A percentile compares a stretch with the other conserved stretches of the same genome.
Conservation (phyloP, 2,113 vertebrate genomes). For the Neomonachus schauinslandi region DNA sequence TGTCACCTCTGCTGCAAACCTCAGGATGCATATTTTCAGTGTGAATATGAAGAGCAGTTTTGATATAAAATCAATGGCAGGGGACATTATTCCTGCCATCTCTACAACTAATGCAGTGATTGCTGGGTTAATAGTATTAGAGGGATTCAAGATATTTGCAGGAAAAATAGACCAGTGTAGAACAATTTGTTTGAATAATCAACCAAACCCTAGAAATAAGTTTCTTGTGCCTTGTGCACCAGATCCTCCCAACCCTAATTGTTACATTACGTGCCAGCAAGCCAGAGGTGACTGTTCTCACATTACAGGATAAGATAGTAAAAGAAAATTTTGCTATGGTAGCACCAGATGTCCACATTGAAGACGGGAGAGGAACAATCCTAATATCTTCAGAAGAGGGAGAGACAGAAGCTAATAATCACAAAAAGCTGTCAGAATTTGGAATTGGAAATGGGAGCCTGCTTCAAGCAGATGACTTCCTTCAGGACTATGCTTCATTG, state of each 20-base stretch:
- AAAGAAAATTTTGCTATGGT: constrained; percentile 99
- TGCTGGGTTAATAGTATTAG: constrained; percentile 96
- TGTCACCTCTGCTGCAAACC: constrained; percentile 95
- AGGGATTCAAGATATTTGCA: constrained; percentile 95
- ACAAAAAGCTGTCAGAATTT: constrained; percentile 94
- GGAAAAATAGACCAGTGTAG: constrained; percentile 95
- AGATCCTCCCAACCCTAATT: constrained; percentile 93
- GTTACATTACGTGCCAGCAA: constrained; percentile 95
- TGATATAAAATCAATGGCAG: constrained; percentile 99
- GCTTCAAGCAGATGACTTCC: constrained; percentile 96
- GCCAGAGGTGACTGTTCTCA: constrained; percentile 93
- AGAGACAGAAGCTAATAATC: constrained; percentile 97
- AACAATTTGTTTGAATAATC: constrained; percentile 95
- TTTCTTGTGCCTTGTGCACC: constrained; percentile 95
- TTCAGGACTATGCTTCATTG: constrained; percentile 97
- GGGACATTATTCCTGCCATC: constrained; percentile 98
- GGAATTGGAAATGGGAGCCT: constrained; percentile 96
- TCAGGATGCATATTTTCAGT: constrained; percentile 98
- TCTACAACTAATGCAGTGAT: constrained; percentile 98
- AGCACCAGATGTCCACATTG: constrained; percentile 97
- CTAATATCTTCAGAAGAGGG: constrained; percentile 98
- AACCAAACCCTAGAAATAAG: constrained; percentile 97
- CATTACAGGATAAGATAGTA: constrained; percentile 96
- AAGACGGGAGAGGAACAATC: constrained; percentile 96
- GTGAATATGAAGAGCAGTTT: constrained; percentile 99